Evolutionary conservation across 2,888 invertebrate genomes (phyloP).

Genomic region (Prostheceraeus crozeri): DNA sequence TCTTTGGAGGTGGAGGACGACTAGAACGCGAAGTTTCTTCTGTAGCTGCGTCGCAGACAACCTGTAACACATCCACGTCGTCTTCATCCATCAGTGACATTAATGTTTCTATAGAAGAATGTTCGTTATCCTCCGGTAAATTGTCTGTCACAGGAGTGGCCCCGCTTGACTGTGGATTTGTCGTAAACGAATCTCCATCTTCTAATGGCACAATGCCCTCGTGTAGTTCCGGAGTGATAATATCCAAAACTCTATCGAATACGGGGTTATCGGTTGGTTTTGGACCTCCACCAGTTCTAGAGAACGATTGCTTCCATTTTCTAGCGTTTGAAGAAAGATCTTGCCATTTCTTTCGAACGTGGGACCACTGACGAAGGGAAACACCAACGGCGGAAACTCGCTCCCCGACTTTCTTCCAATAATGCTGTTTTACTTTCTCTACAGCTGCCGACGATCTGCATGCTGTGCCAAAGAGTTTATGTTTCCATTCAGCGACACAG

Average conservation of each 20-base stretch:
- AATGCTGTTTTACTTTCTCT: slow-evolving; percentile 16
- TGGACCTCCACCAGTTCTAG: slow-evolving; percentile 18
- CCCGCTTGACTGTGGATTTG: too few relatives aligned
- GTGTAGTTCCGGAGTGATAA: slow-evolving; percentile 8
- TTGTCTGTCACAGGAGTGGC: too few relatives aligned
- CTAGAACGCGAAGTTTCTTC: too few relatives aligned
- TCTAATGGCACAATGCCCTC: slow-evolving; percentile 21
- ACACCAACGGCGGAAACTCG: slow-evolving; percentile 12
- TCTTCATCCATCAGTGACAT: too few relatives aligned
- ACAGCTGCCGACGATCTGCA: slow-evolving; percentile 15
- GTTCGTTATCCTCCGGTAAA: too few relatives aligned
- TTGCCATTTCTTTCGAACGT: slow-evolving; percentile 17
- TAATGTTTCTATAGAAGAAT: too few relatives aligned
- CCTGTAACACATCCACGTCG: too few relatives aligned
- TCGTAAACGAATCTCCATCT: too few relatives aligned
- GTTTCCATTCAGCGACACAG: slow-evolving; percentile 27
- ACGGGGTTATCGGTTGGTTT: slow-evolving; percentile 13
- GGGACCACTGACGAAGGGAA: slow-evolving; percentile 1
- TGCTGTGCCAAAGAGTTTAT: slow-evolving; percentile 21
- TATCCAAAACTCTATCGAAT: slow-evolving; percentile 24
- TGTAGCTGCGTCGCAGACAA: too few relatives aligned
- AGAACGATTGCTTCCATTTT: slow-evolving; percentile 28
- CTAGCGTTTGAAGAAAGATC: slow-evolving; percentile 19
- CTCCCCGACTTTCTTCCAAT: slow-evolving; percentile 16
- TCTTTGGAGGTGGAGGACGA: neutral